phyloP scores from a whole-genome alignment of 2,797 vertebrate genomes.

The Danio choprae region DNA sequence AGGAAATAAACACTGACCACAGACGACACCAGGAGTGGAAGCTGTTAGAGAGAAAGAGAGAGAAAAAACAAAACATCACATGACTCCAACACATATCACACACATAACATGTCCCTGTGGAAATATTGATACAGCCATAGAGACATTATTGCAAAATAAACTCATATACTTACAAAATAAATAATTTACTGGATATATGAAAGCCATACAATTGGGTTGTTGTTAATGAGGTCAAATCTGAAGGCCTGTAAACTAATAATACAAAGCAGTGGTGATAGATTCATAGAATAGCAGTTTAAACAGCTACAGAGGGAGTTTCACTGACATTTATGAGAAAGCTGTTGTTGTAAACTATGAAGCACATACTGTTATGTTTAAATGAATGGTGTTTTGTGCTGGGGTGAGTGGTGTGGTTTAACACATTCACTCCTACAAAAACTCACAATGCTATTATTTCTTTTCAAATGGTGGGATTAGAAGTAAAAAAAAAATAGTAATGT shows the following conservation, averaged over 20 bases:
- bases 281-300: background rate
- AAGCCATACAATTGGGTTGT: background rate
- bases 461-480: too few relatives aligned
- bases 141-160: background rate
- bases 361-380: background rate
- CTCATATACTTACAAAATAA: background rate
- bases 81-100: conserved; percentile 12
- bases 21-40: conserved; percentile 95
- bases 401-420: conserved; percentile 14
- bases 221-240: background rate
- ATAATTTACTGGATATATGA: background rate
- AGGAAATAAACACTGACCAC: conserved; percentile 96
- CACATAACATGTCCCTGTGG: background rate
- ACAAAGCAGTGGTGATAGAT: background rate
- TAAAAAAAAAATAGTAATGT: too few relatives aligned
- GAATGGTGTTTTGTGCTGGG: background rate
- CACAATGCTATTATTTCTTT: too few relatives aligned
- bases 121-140: background rate
- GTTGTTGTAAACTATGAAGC: conserved; percentile 29
- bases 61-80: conserved; percentile 43
- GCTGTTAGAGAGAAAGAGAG: conserved; percentile 71
- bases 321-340: background rate
- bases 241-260: background rate
- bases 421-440: too few relatives aligned
- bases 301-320: background rate